Base-by-base conservation (phyloP, 2,888 invertebrate species). In the Megamerina dolium region DNA sequence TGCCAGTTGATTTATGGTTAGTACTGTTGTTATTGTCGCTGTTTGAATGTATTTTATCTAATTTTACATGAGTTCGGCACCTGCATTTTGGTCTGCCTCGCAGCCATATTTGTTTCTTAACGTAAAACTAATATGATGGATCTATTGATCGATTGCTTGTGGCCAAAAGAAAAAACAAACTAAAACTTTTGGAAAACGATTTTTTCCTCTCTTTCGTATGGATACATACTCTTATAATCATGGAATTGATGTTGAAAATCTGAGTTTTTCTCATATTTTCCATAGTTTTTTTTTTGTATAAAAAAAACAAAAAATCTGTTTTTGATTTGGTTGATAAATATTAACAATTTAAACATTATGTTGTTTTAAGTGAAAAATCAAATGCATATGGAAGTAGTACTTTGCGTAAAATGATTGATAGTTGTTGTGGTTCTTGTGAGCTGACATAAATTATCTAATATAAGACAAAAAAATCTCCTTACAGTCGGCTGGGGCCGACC, bases 11-110 rank as follows among this genome's bases (percentile, higher is more conserved):
- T n/a, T n/a, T n/a, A n/a, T n/a, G n/a, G n/a, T n/a, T n/a, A n/a
- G n/a, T n/a, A n/a, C n/a, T n/a, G n/a, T n/a, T n/a, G n/a, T n/a
- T n/a, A n/a, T n/a, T n/a, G n/a, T n/a, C n/a, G n/a, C n/a, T n/a
- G n/a, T n/a, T n/a, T n/a, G n/a, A n/a, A n/a, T n/a, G n/a, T n/a
- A n/a, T n/a, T 57, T 49, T 61, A 58, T 58, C 59, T 57, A 61
- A 46, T 61, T 61, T 59, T 59, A 60, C 58, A n/a, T n/a, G n/a
- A n/a, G n/a, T n/a, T n/a, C n/a, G n/a, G n/a, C 59, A 59, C 61
- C 59, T 59, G 58, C 57, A 55, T 59, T 59, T n/a, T 58, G 61
- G 57, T 60, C 5, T 14, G 4, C 26, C 26, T 19, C 23, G 39
- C 50, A 46, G 46, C 46, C 47, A 50, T 35, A 34, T 34, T 23